A percentile compares a stretch with the other conserved stretches of the same genome.
Evolutionary conservation across 1,140 invertebrate species (phyloP).

Genomic region (Eriosoma lanigerum): DNA sequence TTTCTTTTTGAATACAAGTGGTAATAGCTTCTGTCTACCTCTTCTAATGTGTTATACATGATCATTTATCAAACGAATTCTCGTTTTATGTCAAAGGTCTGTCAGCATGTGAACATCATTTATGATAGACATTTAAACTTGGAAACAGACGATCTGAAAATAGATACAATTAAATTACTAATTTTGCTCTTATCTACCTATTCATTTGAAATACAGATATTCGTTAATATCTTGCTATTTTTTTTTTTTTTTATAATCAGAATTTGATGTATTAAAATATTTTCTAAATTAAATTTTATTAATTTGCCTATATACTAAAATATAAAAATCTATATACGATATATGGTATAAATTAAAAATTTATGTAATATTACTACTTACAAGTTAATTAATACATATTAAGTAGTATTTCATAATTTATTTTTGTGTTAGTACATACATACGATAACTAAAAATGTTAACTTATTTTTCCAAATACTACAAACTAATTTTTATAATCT

Average conservation of each 20-base stretch:
- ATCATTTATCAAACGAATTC: conserved; percentile 37
- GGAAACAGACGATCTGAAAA: neutral
- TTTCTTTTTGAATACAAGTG: neutral
- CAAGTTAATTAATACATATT: too few species aligned
- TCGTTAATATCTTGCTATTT: too few species aligned
- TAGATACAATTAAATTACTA: conserved; percentile 35
- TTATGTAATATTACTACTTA: too few species aligned
- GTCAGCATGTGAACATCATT: conserved; percentile 13
- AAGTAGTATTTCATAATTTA: too few species aligned
- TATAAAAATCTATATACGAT: too few species aligned
- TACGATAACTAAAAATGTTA: neutral
- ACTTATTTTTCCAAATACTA: neutral
- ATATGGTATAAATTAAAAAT: too few species aligned
- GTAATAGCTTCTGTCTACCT: neutral
- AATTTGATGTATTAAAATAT: too few species aligned
- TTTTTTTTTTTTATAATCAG: too few species aligned
- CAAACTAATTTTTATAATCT: neutral
- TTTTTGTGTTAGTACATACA: too few species aligned
- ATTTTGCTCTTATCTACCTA: neutral
- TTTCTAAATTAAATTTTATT: too few species aligned
- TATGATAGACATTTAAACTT: conserved; percentile 33
- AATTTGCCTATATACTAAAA: too few species aligned
- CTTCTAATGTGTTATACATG: neutral
- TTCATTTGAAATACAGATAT: neutral
- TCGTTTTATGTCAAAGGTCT: conserved; percentile 21